Evolutionary conservation across 2,888 invertebrate genomes (phyloP).

Genomic region (Cotesia congregata): DNA sequence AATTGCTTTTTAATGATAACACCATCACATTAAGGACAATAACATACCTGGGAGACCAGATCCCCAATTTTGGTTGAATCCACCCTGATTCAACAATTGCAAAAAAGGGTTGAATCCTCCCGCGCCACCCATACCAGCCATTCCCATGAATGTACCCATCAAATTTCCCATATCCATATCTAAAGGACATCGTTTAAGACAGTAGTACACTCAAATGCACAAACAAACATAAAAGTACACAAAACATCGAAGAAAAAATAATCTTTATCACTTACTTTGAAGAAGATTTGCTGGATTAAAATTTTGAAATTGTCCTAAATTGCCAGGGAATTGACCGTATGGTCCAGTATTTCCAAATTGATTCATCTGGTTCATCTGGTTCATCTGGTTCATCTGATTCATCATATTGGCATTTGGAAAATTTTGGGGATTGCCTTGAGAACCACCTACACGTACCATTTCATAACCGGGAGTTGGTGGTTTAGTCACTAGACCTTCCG

Average conservation of each 20-base stretch:
- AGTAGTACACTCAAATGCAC: conserved; percentile 14
- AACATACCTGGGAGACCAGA: conserved; percentile 63
- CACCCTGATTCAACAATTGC: conserved; percentile 67
- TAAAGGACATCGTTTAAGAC: conserved; percentile 49
- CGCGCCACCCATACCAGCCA: conserved; percentile 68
- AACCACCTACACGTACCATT: conserved; percentile 72
- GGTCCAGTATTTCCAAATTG: conserved; percentile 59
- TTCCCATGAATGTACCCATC: conserved; percentile 67
- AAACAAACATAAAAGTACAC: neutral
- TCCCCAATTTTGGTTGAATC: conserved; percentile 66
- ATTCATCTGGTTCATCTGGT: conserved; percentile 62
- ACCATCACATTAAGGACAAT: neutral
- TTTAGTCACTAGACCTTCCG: conserved; percentile 72
- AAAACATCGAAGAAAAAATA: neutral
- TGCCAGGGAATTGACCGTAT: conserved; percentile 61
- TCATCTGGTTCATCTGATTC: conserved; percentile 66
- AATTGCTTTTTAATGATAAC: conserved; percentile 6
- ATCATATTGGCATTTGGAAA: conserved; percentile 67
- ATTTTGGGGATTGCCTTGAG: conserved; percentile 61
- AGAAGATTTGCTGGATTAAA: conserved; percentile 85
- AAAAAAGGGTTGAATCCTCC: conserved; percentile 68
- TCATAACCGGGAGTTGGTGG: conserved; percentile 72
- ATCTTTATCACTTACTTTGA: conserved; percentile 80
- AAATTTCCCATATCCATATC: conserved; percentile 68
- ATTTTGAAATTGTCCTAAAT: conserved; percentile 67